These are phyloP conservation scores for Aleiodes alternator DNA, from an alignment of 2,888 invertebrate genomes.

Conservation along the genomic window DNA sequence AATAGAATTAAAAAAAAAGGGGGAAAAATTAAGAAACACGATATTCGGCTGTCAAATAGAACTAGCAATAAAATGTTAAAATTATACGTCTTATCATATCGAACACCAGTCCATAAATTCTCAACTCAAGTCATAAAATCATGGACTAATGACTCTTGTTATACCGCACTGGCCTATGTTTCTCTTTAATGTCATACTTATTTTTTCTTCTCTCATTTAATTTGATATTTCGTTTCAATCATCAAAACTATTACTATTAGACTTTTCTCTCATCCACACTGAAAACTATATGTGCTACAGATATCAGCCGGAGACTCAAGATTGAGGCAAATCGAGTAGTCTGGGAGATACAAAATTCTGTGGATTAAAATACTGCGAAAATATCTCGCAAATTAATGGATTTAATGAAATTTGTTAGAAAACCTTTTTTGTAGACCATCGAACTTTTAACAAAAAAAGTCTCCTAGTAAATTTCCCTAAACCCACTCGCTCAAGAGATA, in stretches of 20 bases:
- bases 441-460: too few relatives aligned
- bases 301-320: conserved; percentile 1
- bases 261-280: not conserved
- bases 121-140: conserved; percentile 38
- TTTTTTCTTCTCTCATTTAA: too few relatives aligned
- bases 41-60: conserved; percentile 9
- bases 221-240: not conserved
- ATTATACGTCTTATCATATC: conserved; percentile 50
- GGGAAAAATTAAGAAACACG: conserved; percentile 4
- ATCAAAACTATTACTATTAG: not conserved
- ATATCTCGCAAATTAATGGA: not conserved
- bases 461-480: too few relatives aligned
- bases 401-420: not conserved
- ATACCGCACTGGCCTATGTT: conserved; percentile 1
- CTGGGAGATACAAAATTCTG: not conserved
- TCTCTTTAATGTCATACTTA: not conserved
- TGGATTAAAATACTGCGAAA: not conserved
- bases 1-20: not conserved
- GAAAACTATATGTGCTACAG: conserved; percentile 4
- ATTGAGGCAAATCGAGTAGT: conserved; percentile 19
- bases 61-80: conserved; percentile 22
- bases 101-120: conserved; percentile 48
- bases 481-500: too few relatives aligned
- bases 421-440: too few relatives aligned
- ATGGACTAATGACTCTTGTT: conserved; percentile 29